Percentiles rank a stretch among this genome's conserved stretches.
Evolutionary conservation across 92 coral and sea anemone genomes (phyloP).

Genomic region (Porites divaricata): DNA sequence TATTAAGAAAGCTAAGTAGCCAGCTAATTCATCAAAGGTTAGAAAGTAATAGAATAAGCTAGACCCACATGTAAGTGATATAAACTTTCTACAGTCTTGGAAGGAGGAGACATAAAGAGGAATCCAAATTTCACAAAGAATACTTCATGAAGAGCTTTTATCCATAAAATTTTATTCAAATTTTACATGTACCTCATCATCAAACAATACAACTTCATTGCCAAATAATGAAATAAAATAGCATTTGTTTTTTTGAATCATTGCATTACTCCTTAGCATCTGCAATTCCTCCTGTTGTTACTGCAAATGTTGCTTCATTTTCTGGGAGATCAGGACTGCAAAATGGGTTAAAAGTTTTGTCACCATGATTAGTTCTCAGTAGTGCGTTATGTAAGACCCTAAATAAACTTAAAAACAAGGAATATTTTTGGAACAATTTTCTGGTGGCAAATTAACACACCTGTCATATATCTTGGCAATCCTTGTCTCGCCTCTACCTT

Average conservation of each 20-base stretch:
- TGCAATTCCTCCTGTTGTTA: slow-evolving; percentile 97
- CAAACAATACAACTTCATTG: not conserved
- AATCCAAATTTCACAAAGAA: not conserved
- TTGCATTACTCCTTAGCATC: slow-evolving; percentile 89
- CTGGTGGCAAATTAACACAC: slow-evolving; percentile 31
- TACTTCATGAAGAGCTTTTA: not conserved
- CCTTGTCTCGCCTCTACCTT: slow-evolving; percentile 97
- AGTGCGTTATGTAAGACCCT: not conserved
- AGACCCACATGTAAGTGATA: no score
- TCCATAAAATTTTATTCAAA: not conserved
- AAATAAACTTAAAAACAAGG: not conserved
- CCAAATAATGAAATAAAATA: not conserved
- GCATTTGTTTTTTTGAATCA: not conserved
- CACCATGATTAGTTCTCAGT: not conserved
- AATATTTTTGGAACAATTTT: not conserved
- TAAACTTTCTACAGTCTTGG: no score
- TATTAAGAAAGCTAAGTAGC: not conserved
- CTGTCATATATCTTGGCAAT: slow-evolving; percentile 99
- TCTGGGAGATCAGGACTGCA: slow-evolving; percentile 96
- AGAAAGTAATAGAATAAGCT: no score
- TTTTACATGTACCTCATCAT: not conserved
- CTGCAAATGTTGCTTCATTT: slow-evolving; percentile 98
- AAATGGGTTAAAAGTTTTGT: not conserved
- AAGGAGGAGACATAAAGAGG: no score
- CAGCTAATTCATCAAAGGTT: not conserved